Conservation (phyloP, 2,797 vertebrate genomes). For the Acipenser transmontanus region DNA sequence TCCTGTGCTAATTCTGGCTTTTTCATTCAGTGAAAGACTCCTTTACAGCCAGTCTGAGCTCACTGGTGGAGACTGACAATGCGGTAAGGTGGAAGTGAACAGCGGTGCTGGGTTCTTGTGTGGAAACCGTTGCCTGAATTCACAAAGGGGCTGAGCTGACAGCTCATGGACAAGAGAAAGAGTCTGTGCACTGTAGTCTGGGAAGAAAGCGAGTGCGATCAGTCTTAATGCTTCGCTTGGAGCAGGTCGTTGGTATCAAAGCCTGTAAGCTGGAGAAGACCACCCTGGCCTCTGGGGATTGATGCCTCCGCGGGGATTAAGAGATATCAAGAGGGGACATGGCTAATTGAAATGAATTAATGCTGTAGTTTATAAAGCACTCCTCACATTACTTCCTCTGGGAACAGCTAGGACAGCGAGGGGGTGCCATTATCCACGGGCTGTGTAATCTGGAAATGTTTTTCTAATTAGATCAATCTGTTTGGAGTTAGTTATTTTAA, state of each 20-base stretch:
- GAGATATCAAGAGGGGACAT: conserved; percentile 25
- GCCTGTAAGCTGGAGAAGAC: conserved; percentile 19
- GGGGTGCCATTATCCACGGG: conserved; percentile 1
- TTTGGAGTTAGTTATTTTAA: not conserved
- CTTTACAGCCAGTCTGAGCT: too few species aligned
- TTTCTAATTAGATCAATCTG: conserved; percentile 32
- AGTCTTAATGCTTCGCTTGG: conserved; percentile 14
- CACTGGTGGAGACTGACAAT: too few species aligned
- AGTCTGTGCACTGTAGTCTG: not conserved
- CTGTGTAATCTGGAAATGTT: conserved; percentile 23
- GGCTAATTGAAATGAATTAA: conserved; percentile 1
- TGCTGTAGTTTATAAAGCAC: not conserved
- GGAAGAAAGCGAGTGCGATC: not conserved
- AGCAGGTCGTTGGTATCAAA: conserved; percentile 17
- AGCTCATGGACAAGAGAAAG: not conserved
- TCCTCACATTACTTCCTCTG: not conserved
- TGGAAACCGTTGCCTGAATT: not conserved
- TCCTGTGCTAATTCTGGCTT: conserved; percentile 1
- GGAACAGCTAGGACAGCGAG: not conserved
- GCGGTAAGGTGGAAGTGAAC: not conserved
- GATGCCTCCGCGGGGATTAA: conserved; percentile 10
- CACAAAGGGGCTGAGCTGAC: not conserved
- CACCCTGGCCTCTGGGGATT: not conserved
- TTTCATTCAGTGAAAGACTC: not conserved
- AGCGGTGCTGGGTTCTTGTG: not conserved